Evolutionary conservation across 1,140 invertebrate genomes (phyloP).

Genomic region (Aphaenogaster floridana): DNA sequence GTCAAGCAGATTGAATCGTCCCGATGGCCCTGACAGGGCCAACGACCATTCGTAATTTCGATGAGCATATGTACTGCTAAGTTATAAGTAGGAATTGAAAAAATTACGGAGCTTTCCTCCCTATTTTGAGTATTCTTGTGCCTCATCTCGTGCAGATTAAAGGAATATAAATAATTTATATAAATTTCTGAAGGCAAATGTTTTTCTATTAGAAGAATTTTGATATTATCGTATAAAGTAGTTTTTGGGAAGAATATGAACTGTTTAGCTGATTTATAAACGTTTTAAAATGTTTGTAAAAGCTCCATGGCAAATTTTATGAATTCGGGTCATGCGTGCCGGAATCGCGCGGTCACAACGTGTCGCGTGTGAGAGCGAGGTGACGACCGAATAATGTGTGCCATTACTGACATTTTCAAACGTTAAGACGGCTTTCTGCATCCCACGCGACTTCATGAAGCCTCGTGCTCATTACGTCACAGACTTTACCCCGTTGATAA

Average conservation of each 20-base stretch:
- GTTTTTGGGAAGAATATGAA: neutral
- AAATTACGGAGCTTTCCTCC: neutral
- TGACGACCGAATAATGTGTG: slow-evolving; percentile 66
- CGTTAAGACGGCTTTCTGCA: slow-evolving; percentile 65
- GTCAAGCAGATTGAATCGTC: slow-evolving; percentile 67
- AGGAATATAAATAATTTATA: neutral
- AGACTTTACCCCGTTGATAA: slow-evolving; percentile 52
- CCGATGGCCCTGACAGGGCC: slow-evolving; percentile 55
- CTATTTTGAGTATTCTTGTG: neutral
- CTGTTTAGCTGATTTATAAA: neutral
- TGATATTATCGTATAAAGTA: neutral
- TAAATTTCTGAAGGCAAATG: neutral
- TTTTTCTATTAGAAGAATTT: neutral
- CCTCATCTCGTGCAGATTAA: neutral
- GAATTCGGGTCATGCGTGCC: slow-evolving; percentile 32
- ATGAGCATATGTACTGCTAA: neutral
- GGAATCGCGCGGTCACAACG: neutral
- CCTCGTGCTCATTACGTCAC: slow-evolving; percentile 59
- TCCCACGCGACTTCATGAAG: slow-evolving; percentile 65
- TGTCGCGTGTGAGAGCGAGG: slow-evolving; percentile 31
- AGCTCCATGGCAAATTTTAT: neutral
- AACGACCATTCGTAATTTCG: slow-evolving; percentile 54
- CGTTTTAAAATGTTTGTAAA: neutral
- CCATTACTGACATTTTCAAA: slow-evolving; percentile 75
- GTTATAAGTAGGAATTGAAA: neutral